Base-by-base conservation (phyloP, 2,888 invertebrate genomes). In the Metopia argyrocephala region DNA sequence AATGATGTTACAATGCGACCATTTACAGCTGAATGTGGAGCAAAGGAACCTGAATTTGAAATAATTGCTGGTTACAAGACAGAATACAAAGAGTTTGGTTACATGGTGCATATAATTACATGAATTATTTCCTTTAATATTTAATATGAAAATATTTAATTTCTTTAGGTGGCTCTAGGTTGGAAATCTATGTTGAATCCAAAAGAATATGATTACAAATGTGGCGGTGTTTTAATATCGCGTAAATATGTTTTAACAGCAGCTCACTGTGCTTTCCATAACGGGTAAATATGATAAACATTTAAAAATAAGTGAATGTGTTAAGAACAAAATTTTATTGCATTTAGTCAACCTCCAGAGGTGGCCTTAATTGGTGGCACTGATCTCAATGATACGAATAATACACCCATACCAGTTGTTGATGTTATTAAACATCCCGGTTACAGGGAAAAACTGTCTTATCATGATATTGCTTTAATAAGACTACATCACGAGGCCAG, bases 401-500 rank as follows among this genome's bases (percentile, higher is more conserved):
- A 64, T 15, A 64, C 45, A 45, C 78, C 73, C 0, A 50, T 76
- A n/a, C 25, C 70, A 3, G 59, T 84, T 12, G 4, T 46, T 1
- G 57, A 81, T 3, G 68, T 83, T n/a, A 66, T 69, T 31, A 56
- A 48, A 20, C 82, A 84, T 75, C 78, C 68, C 1, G 69, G 71
- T 0, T 84, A 83, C 54, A 76, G 61, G 21, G 5, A 45, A 0
- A 64, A 64, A 6, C 27, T 70, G 7, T 76, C 78, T 9, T 84
- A 84, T 68, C 76, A 84, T 23, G 84, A 84, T 64, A 82, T 84
- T 21, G 84, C 84, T 15, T 52, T 84, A 3, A 54, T 84, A 3
- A 71, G 62, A 23, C 38, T 82, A 20, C 7, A 71, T 1, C 18
- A 57, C 0, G 7, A 28, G 23, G 28, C 27, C 0, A 5, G n/a